These are phyloP conservation scores for Oceanodroma leucorhoa DNA, from an alignment of 2,797 vertebrate genomes.

Conservation along the genomic window DNA sequence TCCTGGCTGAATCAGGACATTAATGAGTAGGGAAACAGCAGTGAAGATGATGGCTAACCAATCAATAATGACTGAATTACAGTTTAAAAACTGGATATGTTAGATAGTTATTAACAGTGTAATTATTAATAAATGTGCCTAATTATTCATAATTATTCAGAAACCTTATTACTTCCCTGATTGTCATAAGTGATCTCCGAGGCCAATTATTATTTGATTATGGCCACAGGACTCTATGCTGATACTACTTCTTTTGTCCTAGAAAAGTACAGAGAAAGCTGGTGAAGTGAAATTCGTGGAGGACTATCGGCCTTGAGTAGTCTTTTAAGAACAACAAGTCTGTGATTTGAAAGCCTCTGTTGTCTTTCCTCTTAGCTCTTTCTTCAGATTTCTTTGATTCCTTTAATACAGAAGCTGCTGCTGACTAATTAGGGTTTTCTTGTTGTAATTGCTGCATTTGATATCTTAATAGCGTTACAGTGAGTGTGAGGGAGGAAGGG, in stretches of 20 bases:
- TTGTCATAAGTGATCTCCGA: conserved; percentile 77
- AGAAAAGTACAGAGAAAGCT: conserved; percentile 35
- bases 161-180: conserved; percentile 79
- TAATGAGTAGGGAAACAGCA: conserved; percentile 61
- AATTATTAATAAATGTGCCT: conserved; percentile 83
- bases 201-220: conserved; percentile 78
- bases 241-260: conserved; percentile 54
- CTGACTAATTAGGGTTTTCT: conserved; percentile 74
- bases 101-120: conserved; percentile 80
- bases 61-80: conserved; percentile 75
- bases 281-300: conserved; percentile 3
- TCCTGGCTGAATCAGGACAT: conserved; percentile 33
- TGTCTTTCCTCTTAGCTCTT: conserved; percentile 16
- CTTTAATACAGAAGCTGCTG: conserved; percentile 58
- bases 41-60: conserved; percentile 55
- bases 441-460: conserved; percentile 72
- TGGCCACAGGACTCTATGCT: conserved; percentile 68
- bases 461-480: conserved; percentile 74
- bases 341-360: conserved; percentile 43
- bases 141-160: conserved; percentile 85
- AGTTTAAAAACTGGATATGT: conserved; percentile 76
- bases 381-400: conserved; percentile 58
- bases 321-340: conserved; percentile 63
- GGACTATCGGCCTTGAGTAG: neutral
- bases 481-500: conserved; percentile 24